Percentiles rank a stretch among this genome's conserved stretches.
These are phyloP conservation scores for Lepas anatifera DNA, from an alignment of 2,888 invertebrate species.

Conservation along the genomic window DNA sequence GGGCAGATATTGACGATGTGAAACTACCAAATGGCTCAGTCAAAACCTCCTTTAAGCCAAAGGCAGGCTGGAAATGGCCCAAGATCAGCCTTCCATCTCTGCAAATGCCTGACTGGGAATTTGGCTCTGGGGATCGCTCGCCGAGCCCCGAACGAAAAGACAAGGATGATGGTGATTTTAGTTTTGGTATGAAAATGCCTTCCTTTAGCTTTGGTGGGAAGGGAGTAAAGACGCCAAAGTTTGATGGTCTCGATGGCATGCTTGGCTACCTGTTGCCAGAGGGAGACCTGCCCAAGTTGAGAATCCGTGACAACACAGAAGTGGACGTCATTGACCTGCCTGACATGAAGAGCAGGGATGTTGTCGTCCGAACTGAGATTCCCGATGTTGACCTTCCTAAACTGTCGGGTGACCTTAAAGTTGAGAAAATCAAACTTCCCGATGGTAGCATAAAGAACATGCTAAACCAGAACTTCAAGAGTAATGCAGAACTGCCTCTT, in stretches of 20 bases:
- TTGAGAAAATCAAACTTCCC: background rate
- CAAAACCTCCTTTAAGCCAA: background rate
- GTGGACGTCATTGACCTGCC: background rate
- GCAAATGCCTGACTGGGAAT: background rate
- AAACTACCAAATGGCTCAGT: background rate
- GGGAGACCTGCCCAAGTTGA: background rate
- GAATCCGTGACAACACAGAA: slow-evolving; percentile 8
- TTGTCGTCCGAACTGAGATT: background rate
- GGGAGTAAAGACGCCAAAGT: background rate
- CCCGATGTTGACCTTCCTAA: background rate
- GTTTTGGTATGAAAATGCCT: background rate
- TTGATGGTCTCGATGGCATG: background rate
- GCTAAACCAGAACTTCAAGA: background rate
- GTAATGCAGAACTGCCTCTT: background rate
- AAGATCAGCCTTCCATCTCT: background rate
- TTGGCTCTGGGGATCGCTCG: background rate
- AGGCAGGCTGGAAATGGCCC: slow-evolving; percentile 1
- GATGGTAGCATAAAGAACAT: background rate
- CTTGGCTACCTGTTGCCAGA: background rate
- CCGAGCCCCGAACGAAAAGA: background rate
- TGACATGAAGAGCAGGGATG: background rate
- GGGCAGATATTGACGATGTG: background rate
- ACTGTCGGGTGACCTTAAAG: background rate
- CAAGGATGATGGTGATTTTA: background rate
- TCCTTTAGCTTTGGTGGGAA: background rate